A percentile compares a stretch with the other conserved stretches of the same genome.
Conservation (phyloP, 2,888 invertebrate species). For the Ormyrus nitidulus region DNA sequence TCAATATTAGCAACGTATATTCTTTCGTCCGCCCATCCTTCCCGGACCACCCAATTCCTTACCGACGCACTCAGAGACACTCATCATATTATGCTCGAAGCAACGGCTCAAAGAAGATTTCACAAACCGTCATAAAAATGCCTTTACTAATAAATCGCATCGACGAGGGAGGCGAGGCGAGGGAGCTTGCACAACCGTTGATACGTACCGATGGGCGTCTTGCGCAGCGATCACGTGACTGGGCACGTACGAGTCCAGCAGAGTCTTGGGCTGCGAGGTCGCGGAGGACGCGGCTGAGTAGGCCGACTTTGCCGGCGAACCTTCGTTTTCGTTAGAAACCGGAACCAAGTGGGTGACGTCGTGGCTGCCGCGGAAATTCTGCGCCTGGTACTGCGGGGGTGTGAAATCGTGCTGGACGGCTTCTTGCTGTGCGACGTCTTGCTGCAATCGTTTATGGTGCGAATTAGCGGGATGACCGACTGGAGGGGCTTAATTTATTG, state of each 20-base stretch:
- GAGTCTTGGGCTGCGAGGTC: slow-evolving; percentile 73
- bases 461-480: too few species aligned
- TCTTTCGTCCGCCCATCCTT: too few species aligned
- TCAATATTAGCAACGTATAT: too few species aligned
- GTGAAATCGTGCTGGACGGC: slow-evolving; percentile 55
- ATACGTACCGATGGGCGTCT: slow-evolving; percentile 67
- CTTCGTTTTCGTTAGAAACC: slow-evolving; percentile 60
- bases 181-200: neutral
- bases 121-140: slow-evolving; percentile 23
- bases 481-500: too few species aligned
- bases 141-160: neutral
- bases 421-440: slow-evolving; percentile 36
- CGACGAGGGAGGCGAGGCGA: neutral
- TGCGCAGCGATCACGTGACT: slow-evolving; percentile 71
- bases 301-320: slow-evolving; percentile 64
- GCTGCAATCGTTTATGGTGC: slow-evolving; percentile 34
- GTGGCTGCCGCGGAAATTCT: slow-evolving; percentile 63
- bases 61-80: neutral
- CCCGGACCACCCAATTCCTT: too few species aligned
- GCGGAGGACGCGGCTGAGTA: slow-evolving; percentile 55
- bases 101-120: slow-evolving; percentile 3
- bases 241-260: slow-evolving; percentile 77
- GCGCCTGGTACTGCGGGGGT: slow-evolving; percentile 65
- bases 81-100: too few species aligned
- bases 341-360: slow-evolving; percentile 60